Conservation (phyloP, 2,113 vertebrate genomes). For the Prochilodus magdalenae region DNA sequence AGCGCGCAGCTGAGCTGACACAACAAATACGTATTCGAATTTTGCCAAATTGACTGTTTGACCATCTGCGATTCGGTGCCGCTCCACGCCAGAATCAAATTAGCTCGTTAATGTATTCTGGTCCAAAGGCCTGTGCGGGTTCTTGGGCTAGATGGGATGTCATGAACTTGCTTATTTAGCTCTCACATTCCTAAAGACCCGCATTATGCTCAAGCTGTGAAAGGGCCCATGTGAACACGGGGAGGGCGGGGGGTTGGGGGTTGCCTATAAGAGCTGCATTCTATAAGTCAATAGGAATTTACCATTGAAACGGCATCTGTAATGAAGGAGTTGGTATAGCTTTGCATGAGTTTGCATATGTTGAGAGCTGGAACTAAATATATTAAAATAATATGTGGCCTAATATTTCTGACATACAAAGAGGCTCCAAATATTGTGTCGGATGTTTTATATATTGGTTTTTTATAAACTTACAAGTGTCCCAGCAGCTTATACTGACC, state of each 20-base stretch:
- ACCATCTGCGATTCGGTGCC: conserved; percentile 41
- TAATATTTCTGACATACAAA: no score
- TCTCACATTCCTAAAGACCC: conserved; percentile 13
- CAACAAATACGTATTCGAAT: conserved; percentile 35
- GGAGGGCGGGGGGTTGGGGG: no score
- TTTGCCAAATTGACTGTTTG: conserved; percentile 43
- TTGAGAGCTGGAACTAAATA: not conserved
- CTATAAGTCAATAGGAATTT: not conserved
- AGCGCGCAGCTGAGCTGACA: conserved; percentile 33
- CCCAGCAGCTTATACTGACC: no score
- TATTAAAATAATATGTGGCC: no score
- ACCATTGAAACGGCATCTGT: not conserved
- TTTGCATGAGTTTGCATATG: not conserved
- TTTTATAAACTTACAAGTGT: no score
- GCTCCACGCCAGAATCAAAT: conserved; percentile 39
- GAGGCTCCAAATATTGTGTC: no score
- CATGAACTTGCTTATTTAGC: conserved; percentile 32
- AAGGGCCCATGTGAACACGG: not conserved
- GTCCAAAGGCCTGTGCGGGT: conserved; percentile 20
- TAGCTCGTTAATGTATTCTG: conserved; percentile 39
- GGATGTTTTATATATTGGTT: no score
- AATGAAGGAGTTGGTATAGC: not conserved
- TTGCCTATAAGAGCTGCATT: not conserved
- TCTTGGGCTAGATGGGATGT: conserved; percentile 28
- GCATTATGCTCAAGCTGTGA: not conserved